Conservation (phyloP, 2,113 vertebrate species). For the Lethenteron camtschaticum region DNA sequence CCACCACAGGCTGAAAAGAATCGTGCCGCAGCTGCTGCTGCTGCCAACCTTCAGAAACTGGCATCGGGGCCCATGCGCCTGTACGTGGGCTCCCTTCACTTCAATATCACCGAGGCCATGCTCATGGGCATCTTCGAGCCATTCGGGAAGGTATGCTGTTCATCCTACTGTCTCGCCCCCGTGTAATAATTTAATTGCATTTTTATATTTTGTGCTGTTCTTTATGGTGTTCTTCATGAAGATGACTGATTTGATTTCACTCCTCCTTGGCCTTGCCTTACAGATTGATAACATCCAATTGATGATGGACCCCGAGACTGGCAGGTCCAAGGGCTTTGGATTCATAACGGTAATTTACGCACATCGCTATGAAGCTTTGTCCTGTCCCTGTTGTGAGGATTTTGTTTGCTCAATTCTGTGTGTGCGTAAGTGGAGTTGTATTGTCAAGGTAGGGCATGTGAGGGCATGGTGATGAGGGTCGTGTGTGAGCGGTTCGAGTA, state of each 20-base stretch:
- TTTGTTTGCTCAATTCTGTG: no score
- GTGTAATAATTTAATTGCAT: background rate
- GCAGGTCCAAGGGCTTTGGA: slow-evolving; percentile 78
- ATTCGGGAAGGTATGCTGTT: slow-evolving; percentile 48
- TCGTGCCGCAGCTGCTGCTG: slow-evolving; percentile 61
- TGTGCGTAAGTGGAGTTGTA: no score
- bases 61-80: slow-evolving; percentile 65
- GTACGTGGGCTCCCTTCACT: slow-evolving; percentile 76
- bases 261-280: slow-evolving; percentile 8
- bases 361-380: no score
- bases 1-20: slow-evolving; percentile 67
- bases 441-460: no score
- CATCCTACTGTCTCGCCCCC: background rate
- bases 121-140: slow-evolving; percentile 86
- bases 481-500: no score
- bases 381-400: no score
- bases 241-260: background rate
- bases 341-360: slow-evolving; percentile 63
- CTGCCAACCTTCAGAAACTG: slow-evolving; percentile 73
- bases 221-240: background rate
- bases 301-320: slow-evolving; percentile 93
- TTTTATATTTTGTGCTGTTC: background rate
- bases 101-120: slow-evolving; percentile 97
- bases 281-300: slow-evolving; percentile 94
- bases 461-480: no score